These are phyloP conservation scores for Pelodiscus sinensis DNA, from an alignment of 2,113 vertebrate species.

Conservation along the genomic window DNA sequence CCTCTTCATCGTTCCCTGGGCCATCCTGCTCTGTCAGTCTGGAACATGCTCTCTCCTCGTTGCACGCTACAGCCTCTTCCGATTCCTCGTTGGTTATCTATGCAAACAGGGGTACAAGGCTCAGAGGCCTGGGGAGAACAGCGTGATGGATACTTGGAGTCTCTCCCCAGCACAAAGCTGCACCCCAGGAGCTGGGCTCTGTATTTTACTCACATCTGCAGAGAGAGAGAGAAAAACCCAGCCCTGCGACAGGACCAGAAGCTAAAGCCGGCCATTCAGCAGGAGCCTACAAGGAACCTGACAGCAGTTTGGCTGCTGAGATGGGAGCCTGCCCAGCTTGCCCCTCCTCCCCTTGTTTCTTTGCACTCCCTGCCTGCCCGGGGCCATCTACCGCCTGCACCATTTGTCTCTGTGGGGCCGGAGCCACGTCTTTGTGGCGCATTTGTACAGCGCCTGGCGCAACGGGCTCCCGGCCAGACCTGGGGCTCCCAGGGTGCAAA, in stretches of 20 bases:
- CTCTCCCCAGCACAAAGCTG: fast-evolving
- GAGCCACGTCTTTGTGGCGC: not conserved
- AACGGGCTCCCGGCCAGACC: no score
- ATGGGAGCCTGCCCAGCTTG: not conserved
- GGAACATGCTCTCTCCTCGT: slow-evolving; percentile 63
- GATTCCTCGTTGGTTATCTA: slow-evolving; percentile 62
- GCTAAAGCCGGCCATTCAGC: not conserved
- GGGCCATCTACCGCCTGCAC: not conserved
- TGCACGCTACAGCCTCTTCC: slow-evolving; percentile 31
- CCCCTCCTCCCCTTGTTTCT: not conserved
- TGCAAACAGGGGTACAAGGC: not conserved
- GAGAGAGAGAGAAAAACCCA: not conserved
- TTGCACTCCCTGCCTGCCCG: not conserved
- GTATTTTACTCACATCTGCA: not conserved
- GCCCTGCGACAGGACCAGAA: fast-evolving
- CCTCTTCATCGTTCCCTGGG: not conserved
- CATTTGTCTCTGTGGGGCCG: not conserved
- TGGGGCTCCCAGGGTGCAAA: not conserved
- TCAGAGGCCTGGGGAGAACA: not conserved
- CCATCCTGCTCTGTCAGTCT: slow-evolving; percentile 30
- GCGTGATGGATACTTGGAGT: fast-evolving
- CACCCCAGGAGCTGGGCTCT: not conserved
- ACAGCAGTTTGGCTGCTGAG: not conserved
- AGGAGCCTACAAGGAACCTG: not conserved
- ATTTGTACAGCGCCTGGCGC: not conserved